These are phyloP conservation scores for Sycophila texana DNA, from an alignment of 2,888 invertebrate genomes.

Conservation along the genomic window DNA sequence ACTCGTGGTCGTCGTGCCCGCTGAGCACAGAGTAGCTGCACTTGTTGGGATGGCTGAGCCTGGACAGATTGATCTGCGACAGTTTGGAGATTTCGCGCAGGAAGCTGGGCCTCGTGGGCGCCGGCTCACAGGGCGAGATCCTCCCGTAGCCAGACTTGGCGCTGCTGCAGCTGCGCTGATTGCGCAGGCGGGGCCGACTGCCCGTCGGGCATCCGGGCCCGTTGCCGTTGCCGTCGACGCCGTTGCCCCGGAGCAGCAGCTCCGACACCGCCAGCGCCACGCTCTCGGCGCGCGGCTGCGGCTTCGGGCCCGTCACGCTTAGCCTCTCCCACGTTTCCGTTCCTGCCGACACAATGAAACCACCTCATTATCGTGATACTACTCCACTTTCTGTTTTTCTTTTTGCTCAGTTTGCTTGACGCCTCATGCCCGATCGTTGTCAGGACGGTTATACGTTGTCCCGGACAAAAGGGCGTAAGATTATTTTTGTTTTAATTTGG, in stretches of 20 bases:
- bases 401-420: not conserved
- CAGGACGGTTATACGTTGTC: not conserved
- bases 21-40: constrained; percentile 85
- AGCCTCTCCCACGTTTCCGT: constrained; percentile 87
- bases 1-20: constrained; percentile 81
- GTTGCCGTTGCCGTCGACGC: constrained; percentile 66
- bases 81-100: constrained; percentile 83
- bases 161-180: constrained; percentile 56
- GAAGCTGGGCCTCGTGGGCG: constrained; percentile 76
- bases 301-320: constrained; percentile 79
- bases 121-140: constrained; percentile 75
- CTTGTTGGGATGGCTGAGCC: constrained; percentile 79
- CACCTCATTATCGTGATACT: too few relatives aligned
- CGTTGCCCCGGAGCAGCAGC: constrained; percentile 74
- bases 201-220: constrained; percentile 67
- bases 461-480: too few relatives aligned
- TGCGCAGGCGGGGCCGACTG: constrained; percentile 23
- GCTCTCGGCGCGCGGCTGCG: constrained; percentile 83
- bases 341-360: constrained; percentile 74
- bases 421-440: too few relatives aligned
- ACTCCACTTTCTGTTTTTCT: not conserved
- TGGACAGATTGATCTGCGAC: constrained; percentile 83
- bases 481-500: too few relatives aligned
- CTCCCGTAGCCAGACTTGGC: constrained; percentile 72
- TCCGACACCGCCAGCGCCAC: constrained; percentile 82